A percentile compares a stretch with the other conserved stretches of the same genome.
phyloP scores from a whole-genome alignment of 2,113 vertebrate species.

The Perca flavescens region DNA sequence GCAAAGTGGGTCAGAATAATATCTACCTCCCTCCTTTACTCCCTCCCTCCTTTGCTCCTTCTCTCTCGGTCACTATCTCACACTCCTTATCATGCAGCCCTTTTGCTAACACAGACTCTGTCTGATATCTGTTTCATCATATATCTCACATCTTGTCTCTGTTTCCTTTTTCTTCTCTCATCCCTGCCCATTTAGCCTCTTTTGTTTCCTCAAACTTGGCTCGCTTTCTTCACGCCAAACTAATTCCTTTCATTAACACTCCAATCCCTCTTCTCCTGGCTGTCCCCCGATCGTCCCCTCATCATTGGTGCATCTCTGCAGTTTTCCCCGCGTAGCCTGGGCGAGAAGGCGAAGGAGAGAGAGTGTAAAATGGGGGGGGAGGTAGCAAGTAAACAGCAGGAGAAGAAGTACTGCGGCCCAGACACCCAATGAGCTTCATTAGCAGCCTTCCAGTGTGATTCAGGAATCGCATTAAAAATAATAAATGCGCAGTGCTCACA shows the following conservation, averaged over 20 bases:
- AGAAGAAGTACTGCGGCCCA: constrained; percentile 45
- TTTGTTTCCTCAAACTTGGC: constrained; percentile 43
- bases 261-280: constrained; percentile 14
- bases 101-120: constrained; percentile 47
- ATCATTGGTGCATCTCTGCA: constrained; percentile 26
- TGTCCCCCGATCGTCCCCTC: neutral
- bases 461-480: constrained; percentile 80
- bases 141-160: constrained; percentile 38
- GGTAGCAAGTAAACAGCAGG: constrained; percentile 66
- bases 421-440: constrained; percentile 77
- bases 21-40: constrained; percentile 66
- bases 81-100: constrained; percentile 50
- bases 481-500: constrained; percentile 70
- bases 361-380: constrained; percentile 18
- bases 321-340: neutral
- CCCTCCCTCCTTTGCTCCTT: constrained; percentile 41
- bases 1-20: constrained; percentile 85
- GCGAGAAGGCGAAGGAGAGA: neutral
- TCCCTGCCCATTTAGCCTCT: constrained; percentile 28
- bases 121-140: constrained; percentile 51
- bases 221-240: constrained; percentile 15
- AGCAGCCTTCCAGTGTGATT: constrained; percentile 74
- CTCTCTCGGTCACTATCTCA: constrained; percentile 52
- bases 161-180: constrained; percentile 3
- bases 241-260: constrained; percentile 40